These are phyloP conservation scores for Bufo gargarizans DNA, from an alignment of 2,113 vertebrate species.

Conservation along the genomic window DNA sequence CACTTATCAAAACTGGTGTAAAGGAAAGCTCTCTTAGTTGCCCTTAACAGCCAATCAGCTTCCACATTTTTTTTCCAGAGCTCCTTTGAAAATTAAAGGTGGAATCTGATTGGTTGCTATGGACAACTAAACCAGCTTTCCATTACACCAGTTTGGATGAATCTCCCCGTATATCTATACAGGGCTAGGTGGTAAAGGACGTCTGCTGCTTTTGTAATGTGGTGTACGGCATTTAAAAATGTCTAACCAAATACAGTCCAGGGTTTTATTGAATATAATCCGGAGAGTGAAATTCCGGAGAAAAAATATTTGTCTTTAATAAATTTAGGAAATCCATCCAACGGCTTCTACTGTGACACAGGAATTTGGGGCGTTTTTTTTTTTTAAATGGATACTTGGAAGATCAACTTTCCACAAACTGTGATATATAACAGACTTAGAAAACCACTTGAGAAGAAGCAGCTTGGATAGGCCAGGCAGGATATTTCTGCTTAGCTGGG, in stretches of 20 bases:
- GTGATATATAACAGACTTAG: neutral
- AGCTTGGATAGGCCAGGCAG: neutral
- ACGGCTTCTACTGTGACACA: neutral
- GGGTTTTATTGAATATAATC: neutral
- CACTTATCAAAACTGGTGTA: too few species aligned
- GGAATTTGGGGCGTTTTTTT: neutral
- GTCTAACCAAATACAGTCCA: neutral
- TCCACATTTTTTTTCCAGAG: too few species aligned
- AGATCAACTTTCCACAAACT: neutral
- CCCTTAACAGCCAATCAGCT: too few species aligned
- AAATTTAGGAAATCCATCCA: slow-evolving; percentile 3
- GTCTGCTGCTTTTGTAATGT: neutral
- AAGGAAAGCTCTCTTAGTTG: too few species aligned
- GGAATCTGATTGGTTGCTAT: too few species aligned
- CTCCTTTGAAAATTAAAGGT: too few species aligned
- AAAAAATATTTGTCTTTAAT: slow-evolving; percentile 1
- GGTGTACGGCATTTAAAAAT: neutral
- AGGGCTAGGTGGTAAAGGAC: neutral
- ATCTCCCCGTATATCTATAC: neutral
- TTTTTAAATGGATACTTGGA: neutral
- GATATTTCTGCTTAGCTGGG: neutral
- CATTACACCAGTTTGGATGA: too few species aligned
- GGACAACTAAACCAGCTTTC: too few species aligned
- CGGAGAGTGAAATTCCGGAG: neutral
- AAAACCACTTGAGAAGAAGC: slow-evolving; percentile 2